Evolutionary conservation across 2,797 vertebrate genomes (phyloP), one percentile per base, ranked within the genome.

Genomic region (Cryptoblepharus egeriae): DNA sequence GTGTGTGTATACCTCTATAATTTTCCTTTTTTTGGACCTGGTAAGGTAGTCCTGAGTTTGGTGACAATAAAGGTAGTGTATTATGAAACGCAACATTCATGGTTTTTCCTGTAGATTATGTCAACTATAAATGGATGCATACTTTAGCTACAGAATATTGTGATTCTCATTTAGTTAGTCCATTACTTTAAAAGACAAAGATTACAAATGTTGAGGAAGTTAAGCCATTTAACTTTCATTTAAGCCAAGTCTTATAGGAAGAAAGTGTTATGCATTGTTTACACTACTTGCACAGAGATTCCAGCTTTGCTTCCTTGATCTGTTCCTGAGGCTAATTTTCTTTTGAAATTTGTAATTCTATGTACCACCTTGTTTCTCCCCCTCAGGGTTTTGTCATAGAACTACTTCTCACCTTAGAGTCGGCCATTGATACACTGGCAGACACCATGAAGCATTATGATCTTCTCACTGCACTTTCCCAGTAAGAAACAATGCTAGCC

Each of bases 361-460:
- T 30, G 57, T 61, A 24, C 35, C 24, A 69, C 82, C 67, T 42
- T 79, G 82, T 80, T 91, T 85, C n/a, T n/a, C 28, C 11, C 1
- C 7, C 52, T 58, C 76, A 99, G 99, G 98, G 99, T 91, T 99
- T 99, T 92, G 99, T 99, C 89, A 99, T 99, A 83, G 99, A 99
- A 95, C 96, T 99, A 55, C 97, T 99, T 89, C 96, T 99, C 90
- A 99, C 98, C 1, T 95, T 99, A 93, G 99, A 99, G 93, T 97
- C 98, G n/a, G 98, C 98, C 88, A 98, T 99, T 77, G 98, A 99
- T 95, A 99, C 98, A 0, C 93, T 99, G 84, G 98, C 98, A 82
- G 99, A 99, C 95, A 97, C 96, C 11, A 97, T 99, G 93, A 99
- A 99, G 94, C 98, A 98, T 95, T 99, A 98, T 32, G 98, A 99